phyloP scores from a whole-genome alignment of 2,888 invertebrate species.

The Pyrochroa serraticornis region DNA sequence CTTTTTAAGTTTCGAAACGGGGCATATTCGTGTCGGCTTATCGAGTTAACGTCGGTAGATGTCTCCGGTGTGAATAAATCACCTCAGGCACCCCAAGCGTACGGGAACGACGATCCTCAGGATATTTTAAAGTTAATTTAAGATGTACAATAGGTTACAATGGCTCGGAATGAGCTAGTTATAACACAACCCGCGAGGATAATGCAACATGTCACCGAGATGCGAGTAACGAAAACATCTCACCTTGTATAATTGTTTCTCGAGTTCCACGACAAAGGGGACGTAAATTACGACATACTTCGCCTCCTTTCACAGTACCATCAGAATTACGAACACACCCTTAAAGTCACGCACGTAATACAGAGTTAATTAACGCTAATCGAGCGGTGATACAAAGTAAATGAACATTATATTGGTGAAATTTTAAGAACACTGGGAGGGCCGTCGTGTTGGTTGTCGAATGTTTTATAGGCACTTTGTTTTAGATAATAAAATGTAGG shows the following conservation, averaged over 20 bases:
- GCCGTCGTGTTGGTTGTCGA: conserved; percentile 10
- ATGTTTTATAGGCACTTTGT: conserved; percentile 31
- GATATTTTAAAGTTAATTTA: conserved; percentile 40
- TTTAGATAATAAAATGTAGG: conserved; percentile 35
- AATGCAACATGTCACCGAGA: conserved; percentile 49
- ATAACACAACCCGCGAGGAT: conserved; percentile 46
- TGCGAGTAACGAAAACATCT: conserved; percentile 40
- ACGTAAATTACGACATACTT: conserved; percentile 35
- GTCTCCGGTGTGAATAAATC: conserved; percentile 46
- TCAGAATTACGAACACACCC: not conserved
- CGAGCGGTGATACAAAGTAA: conserved; percentile 17
- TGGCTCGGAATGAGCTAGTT: conserved; percentile 54
- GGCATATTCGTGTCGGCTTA: conserved; percentile 11
- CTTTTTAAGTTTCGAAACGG: not conserved
- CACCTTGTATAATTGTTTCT: conserved; percentile 39
- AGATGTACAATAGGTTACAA: conserved; percentile 54
- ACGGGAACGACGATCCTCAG: conserved; percentile 32
- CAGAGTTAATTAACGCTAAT: conserved; percentile 14
- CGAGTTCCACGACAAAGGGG: conserved; percentile 39
- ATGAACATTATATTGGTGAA: conserved; percentile 5
- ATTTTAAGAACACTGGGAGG: conserved; percentile 9
- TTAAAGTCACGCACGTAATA: conserved; percentile 6
- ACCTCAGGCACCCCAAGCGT: conserved; percentile 43
- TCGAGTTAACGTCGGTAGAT: conserved; percentile 38
- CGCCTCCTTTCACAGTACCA: not conserved